These are phyloP conservation scores for Drosophila varians DNA, from an alignment of 1,140 invertebrate genomes.

Conservation along the genomic window DNA sequence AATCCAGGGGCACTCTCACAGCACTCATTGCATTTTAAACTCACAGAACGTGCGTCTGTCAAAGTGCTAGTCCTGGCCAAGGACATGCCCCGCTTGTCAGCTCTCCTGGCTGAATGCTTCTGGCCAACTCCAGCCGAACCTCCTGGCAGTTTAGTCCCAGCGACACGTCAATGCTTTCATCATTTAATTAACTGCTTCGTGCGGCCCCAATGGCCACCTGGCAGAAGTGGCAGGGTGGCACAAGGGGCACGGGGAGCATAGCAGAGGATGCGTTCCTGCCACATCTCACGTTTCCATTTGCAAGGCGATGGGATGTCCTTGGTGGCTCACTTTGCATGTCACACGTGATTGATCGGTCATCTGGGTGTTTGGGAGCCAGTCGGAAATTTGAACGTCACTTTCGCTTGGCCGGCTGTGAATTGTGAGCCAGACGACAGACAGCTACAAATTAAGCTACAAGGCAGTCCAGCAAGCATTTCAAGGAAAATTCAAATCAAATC, in stretches of 20 bases:
- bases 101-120: conserved; percentile 12
- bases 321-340: conserved; percentile 56
- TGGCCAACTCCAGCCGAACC: conserved; percentile 14
- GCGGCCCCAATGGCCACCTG: conserved; percentile 25
- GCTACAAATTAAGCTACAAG: conserved; percentile 8
- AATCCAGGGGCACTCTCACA: not conserved
- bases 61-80: not conserved
- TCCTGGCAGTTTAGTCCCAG: conserved; percentile 31
- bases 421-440: conserved; percentile 11
- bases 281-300: conserved; percentile 34
- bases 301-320: conserved; percentile 32
- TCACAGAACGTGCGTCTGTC: conserved; percentile 38
- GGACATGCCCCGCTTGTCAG: conserved; percentile 14
- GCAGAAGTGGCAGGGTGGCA: conserved; percentile 5
- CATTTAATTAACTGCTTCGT: conserved; percentile 80
- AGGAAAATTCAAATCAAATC: too few species aligned
- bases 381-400: conserved; percentile 69
- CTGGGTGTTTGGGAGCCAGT: conserved; percentile 14
- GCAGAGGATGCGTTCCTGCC: conserved; percentile 9
- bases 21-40: conserved; percentile 28
- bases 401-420: conserved; percentile 26
- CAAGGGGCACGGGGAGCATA: not conserved
- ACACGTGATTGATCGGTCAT: conserved; percentile 62
- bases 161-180: conserved; percentile 80
- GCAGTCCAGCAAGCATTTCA: too few species aligned